A percentile compares a stretch with the other conserved stretches of the same genome.
Conservation (phyloP, 2,113 vertebrate species). For the Struthio camelus region DNA sequence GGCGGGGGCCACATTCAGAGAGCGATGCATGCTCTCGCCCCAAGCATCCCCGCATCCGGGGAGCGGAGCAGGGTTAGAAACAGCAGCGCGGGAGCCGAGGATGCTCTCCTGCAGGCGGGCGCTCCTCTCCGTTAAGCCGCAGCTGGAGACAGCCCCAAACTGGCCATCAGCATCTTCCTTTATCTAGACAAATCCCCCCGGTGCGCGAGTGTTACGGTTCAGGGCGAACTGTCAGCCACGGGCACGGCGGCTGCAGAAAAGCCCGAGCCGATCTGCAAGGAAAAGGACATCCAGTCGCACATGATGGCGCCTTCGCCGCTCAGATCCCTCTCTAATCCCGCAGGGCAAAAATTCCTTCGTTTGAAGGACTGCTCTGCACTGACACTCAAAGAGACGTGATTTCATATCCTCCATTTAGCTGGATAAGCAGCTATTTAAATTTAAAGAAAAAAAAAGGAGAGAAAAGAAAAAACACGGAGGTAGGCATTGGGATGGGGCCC, state of each 20-base stretch:
- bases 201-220: neutral
- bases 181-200: neutral
- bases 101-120: accelerated
- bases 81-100: accelerated
- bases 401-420: neutral
- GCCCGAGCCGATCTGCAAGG: neutral
- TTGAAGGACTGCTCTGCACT: neutral
- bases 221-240: neutral
- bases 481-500: neutral
- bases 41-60: neutral
- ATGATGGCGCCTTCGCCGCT: neutral
- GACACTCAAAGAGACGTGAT: neutral
- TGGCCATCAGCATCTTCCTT: neutral
- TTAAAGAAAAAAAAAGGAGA: too few species aligned
- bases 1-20: too few species aligned
- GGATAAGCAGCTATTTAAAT: neutral
- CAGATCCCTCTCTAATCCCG: neutral
- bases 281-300: neutral
- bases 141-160: neutral
- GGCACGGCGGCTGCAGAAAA: neutral
- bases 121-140: accelerated
- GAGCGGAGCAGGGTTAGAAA: neutral
- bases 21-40: too few species aligned
- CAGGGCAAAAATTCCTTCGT: slow-evolving; percentile 18
- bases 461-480: neutral